Conservation (phyloP, 2,797 vertebrate genomes). For the Apogon talboti region DNA sequence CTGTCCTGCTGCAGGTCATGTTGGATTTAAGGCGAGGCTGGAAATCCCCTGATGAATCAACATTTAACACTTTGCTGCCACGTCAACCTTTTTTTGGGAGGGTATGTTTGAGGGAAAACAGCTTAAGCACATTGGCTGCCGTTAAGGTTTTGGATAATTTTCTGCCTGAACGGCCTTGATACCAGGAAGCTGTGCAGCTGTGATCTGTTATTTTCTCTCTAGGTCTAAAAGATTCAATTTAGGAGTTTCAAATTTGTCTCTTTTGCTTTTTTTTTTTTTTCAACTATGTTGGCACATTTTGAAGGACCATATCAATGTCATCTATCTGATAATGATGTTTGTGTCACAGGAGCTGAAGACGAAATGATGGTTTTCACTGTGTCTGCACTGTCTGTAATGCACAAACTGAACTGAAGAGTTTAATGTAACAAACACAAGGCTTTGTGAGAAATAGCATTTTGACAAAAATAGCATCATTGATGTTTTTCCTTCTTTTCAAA, state of each 20-base stretch:
- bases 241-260: slow-evolving; percentile 1
- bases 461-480: no score
- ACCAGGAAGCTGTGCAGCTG: slow-evolving; percentile 24
- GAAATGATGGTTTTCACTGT: neutral
- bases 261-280: slow-evolving; percentile 10
- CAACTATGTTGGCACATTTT: neutral
- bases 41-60: slow-evolving; percentile 60
- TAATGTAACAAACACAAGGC: no score
- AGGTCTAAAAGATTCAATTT: slow-evolving; percentile 3
- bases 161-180: slow-evolving; percentile 1
- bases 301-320: neutral
- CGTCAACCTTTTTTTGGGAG: no score
- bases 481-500: no score
- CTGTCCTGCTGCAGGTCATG: slow-evolving; percentile 23
- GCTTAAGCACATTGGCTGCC: neutral
- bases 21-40: slow-evolving; percentile 44
- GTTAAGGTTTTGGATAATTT: neutral
- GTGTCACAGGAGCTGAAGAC: neutral
- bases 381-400: no score
- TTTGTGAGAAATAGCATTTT: no score
- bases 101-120: slow-evolving; percentile 15
- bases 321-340: neutral
- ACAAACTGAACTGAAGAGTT: no score
- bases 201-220: slow-evolving; percentile 15
- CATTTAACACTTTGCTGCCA: slow-evolving; percentile 48